Evolutionary conservation across 2,113 vertebrate species (phyloP), one percentile per base, ranked within the genome.

Genomic region (Boleophthalmus pectinirostris): DNA sequence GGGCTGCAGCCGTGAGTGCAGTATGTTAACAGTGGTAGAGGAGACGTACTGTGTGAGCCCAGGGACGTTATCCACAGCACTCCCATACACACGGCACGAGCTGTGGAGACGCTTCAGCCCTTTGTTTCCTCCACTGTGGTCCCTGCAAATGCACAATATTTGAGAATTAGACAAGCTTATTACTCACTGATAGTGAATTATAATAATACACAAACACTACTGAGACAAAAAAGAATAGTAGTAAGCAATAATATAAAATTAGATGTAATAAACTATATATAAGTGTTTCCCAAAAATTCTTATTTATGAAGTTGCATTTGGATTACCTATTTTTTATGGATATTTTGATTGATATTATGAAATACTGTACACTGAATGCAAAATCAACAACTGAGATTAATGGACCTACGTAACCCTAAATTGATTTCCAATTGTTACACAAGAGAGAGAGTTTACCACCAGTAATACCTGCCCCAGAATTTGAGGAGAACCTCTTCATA

Each of bases 71-170:
- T 99, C 98, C 0, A 92, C 89, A 15, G 94, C 87, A 1, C 94
- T 98, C 85, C 98, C 98, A 0, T 97, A 99, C 10, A 99, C 95
- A 60, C 90, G 91, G 76, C 98, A 99, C 64, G 95, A 94, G 65
- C 68, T 73, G 83, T 97, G 88, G 60, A 81, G 82, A 85, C 91
- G 94, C 82, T 93, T 94, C 69, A 99, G 89, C 0, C 67, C 92
- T 0, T 94, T 91, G 5, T 98, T 98, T 25, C 98, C 98, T 18
- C 98, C 97, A 0, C 97, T 98, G 92, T 99, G 98, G 89, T 99
- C 98, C 98, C 98, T 99, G 88, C 0, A 13, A 70, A 68, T 7
- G 2, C 43, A 51, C 58, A 35, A 87, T n/a, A 82, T 35, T 1
- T 33, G 51, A 54, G 16, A n/a, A 54, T 21, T n/a, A n/a, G 3